These are phyloP conservation scores for Teleogryllus oceanicus DNA, from an alignment of 2,888 invertebrate species.

Conservation along the genomic window DNA sequence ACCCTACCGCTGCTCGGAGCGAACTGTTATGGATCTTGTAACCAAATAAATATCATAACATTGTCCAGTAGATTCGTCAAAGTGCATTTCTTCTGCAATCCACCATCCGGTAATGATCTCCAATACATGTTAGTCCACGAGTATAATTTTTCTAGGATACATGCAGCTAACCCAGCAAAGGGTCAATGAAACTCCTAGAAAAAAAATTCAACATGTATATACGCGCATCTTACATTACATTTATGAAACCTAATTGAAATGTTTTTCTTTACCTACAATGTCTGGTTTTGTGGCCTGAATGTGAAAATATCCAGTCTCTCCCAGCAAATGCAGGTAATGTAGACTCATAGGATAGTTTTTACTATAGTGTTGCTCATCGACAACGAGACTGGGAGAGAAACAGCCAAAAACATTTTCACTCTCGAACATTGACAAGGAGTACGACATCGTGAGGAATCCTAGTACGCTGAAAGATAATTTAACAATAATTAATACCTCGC, in stretches of 20 bases:
- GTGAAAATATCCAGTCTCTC: slow-evolving; percentile 51
- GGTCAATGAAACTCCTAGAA: slow-evolving; percentile 51
- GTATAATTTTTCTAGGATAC: slow-evolving; percentile 56
- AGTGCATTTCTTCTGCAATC: slow-evolving; percentile 48
- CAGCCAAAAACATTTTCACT: slow-evolving; percentile 39
- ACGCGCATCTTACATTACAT: too few species aligned
- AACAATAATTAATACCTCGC: slow-evolving; percentile 21
- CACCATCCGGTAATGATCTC: slow-evolving; percentile 48
- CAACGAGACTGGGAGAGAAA: slow-evolving; percentile 40
- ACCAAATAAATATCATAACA: slow-evolving; percentile 55
- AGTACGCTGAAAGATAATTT: slow-evolving; percentile 37
- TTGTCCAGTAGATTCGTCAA: slow-evolving; percentile 43
- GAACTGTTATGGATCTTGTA: slow-evolving; percentile 49
- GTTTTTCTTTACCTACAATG: slow-evolving; percentile 41
- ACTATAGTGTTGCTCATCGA: slow-evolving; percentile 39
- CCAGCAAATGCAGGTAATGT: slow-evolving; percentile 39
- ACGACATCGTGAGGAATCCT: slow-evolving; percentile 44
- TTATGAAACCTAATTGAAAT: too few species aligned
- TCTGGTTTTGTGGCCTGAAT: slow-evolving; percentile 54
- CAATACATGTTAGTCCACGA: slow-evolving; percentile 48
- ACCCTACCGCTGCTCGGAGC: too few species aligned
- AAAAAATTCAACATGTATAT: not conserved
- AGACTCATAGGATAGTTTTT: slow-evolving; percentile 42
- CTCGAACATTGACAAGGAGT: slow-evolving; percentile 29
- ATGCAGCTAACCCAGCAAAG: slow-evolving; percentile 53